Conservation (phyloP, 2,113 vertebrate genomes). For the Epinephelus cyanopodus region DNA sequence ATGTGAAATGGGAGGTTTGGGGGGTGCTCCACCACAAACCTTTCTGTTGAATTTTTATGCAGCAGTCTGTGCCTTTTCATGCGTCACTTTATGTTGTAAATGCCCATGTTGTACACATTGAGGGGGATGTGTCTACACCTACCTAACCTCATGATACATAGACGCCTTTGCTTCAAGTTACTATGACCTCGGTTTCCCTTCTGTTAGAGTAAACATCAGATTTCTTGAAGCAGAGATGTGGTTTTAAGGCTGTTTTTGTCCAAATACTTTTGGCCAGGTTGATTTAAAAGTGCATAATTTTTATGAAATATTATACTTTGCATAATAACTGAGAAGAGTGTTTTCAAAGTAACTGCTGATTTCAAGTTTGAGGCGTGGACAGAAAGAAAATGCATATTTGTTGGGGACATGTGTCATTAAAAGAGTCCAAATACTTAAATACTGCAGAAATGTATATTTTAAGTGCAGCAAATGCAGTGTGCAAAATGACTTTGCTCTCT, state of each 20-base stretch:
- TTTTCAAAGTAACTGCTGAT: neutral
- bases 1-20: no score
- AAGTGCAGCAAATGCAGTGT: slow-evolving; percentile 4
- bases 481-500: slow-evolving; percentile 22
- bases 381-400: neutral
- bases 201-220: neutral
- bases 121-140: no score
- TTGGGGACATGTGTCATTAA: neutral
- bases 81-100: no score
- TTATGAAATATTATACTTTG: neutral
- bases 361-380: neutral
- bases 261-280: neutral
- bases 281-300: neutral
- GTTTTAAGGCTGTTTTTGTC: neutral
- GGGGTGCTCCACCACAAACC: no score
- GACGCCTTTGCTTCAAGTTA: neutral
- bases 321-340: neutral
- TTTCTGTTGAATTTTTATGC: no score
- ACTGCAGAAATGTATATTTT: neutral
- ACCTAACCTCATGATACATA: neutral
- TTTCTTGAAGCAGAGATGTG: neutral
- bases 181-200: neutral
- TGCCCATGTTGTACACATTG: no score
- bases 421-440: neutral
- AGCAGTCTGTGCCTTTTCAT: no score